A percentile compares a stretch with the other conserved stretches of the same genome.
phyloP scores from a whole-genome alignment of 2,113 vertebrate genomes.

The Alexandromys fortis region DNA sequence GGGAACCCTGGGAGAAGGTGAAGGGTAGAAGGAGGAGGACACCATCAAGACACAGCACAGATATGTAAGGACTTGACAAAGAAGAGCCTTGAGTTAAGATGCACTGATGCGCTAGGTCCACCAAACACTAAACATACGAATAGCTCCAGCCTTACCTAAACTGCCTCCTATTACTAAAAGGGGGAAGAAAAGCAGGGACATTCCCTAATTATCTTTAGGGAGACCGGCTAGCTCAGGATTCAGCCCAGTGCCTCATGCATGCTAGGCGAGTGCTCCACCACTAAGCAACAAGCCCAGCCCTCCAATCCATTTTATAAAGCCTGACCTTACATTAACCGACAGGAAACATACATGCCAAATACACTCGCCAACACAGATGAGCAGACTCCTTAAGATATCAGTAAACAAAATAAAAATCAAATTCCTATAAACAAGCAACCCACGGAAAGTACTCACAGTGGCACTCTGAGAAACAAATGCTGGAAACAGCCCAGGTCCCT shows the following conservation, averaged over 20 bases:
- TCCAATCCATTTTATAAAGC: neutral
- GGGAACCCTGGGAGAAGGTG: neutral
- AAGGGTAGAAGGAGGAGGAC: neutral
- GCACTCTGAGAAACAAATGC: neutral
- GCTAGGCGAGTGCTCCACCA: neutral
- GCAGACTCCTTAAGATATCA: neutral
- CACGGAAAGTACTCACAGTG: neutral
- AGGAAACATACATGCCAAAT: neutral
- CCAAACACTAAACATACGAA: constrained; percentile 13
- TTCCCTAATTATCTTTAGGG: neutral
- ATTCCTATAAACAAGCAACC: neutral
- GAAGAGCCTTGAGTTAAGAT: neutral
- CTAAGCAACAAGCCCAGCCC: neutral
- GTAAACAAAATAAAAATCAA: constrained; percentile 22
- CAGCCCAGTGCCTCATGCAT: neutral
- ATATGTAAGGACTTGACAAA: neutral
- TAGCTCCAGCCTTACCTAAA: neutral
- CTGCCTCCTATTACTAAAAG: neutral
- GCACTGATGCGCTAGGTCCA: neutral
- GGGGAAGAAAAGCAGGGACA: neutral
- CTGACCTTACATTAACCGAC: constrained; percentile 20
- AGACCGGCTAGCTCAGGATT: neutral
- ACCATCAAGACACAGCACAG: neutral
- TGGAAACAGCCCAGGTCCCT: neutral
- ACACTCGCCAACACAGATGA: neutral